These are phyloP conservation scores for Drosophila tristis DNA, from an alignment of 1,140 invertebrate genomes.

Conservation along the genomic window DNA sequence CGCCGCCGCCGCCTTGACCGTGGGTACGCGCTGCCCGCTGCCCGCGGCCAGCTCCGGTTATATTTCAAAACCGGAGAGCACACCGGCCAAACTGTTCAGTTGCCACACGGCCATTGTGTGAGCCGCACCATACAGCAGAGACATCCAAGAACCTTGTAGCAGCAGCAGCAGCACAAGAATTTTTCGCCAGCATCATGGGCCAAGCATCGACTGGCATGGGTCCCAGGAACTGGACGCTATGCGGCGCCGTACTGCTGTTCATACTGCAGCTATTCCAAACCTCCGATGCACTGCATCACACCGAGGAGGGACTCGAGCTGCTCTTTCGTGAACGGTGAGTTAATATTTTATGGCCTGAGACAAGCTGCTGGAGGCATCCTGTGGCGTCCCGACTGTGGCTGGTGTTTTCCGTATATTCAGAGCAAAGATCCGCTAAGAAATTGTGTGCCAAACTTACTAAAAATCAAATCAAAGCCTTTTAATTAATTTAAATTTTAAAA, in stretches of 20 bases:
- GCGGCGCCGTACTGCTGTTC: slow-evolving; percentile 59
- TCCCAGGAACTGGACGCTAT: slow-evolving; percentile 56
- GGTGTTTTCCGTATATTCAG: too few species aligned
- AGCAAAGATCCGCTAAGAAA: too few species aligned
- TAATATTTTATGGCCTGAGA: too few species aligned
- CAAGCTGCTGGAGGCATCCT: too few species aligned
- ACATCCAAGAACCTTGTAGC: not conserved
- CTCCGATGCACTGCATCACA: slow-evolving; percentile 64
- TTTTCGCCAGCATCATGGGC: slow-evolving; percentile 18
- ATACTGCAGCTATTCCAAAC: slow-evolving; percentile 63
- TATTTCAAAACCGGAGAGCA: slow-evolving; percentile 66
- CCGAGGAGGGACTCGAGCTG: slow-evolving; percentile 84
- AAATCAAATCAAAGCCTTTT: not conserved
- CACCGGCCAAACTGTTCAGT: slow-evolving; percentile 55
- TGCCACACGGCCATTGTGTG: slow-evolving; percentile 42
- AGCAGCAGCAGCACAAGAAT: slow-evolving; percentile 2
- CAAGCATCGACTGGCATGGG: slow-evolving; percentile 9
- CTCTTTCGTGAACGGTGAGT: slow-evolving; percentile 84
- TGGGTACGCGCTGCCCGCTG: not conserved
- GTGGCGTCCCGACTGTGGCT: too few species aligned
- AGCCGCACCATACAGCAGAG: slow-evolving; percentile 11
- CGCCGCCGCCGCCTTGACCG: not conserved
- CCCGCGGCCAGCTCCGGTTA: slow-evolving; percentile 36
- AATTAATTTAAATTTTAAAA: too few species aligned
- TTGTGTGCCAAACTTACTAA: not conserved